A percentile compares a stretch with the other conserved stretches of the same genome.
phyloP scores from a whole-genome alignment of 2,113 vertebrate genomes.

The Stomatorhinus ivindoensis region DNA sequence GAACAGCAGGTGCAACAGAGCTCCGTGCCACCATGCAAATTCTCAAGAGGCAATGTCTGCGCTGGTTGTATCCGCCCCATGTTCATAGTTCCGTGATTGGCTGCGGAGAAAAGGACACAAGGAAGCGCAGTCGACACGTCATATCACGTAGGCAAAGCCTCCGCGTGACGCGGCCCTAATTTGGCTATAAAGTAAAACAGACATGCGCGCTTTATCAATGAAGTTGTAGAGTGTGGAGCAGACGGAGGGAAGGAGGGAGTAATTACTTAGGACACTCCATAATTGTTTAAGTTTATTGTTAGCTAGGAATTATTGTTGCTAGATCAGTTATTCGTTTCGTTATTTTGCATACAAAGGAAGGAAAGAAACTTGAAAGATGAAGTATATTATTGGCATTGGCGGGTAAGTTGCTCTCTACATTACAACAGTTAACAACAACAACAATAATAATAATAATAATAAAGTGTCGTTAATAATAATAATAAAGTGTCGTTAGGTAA shows the following conservation, averaged over 20 bases:
- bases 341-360: not conserved
- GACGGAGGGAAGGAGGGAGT: not conserved
- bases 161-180: constrained; percentile 16
- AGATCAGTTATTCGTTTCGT: not conserved
- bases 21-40: constrained; percentile 24
- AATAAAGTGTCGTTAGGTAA: not conserved
- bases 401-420: constrained; percentile 50
- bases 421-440: not conserved
- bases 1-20: constrained; percentile 13
- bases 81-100: constrained; percentile 18
- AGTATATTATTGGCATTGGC: constrained; percentile 67
- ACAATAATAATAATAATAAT: too few relatives aligned
- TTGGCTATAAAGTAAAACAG: constrained; percentile 23
- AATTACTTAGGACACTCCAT: not conserved
- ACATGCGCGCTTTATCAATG: constrained; percentile 49
- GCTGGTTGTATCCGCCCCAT: constrained; percentile 14
- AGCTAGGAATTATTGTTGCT: not conserved
- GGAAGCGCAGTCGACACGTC: not conserved
- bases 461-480: not conserved
- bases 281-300: not conserved
- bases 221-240: constrained; percentile 7
- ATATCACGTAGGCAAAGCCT: not conserved
- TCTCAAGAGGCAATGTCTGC: not conserved
- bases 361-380: constrained; percentile 46
- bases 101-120: not conserved